Evolutionary conservation across 1,140 invertebrate species (phyloP).

Genomic region (Aethina tumida): DNA sequence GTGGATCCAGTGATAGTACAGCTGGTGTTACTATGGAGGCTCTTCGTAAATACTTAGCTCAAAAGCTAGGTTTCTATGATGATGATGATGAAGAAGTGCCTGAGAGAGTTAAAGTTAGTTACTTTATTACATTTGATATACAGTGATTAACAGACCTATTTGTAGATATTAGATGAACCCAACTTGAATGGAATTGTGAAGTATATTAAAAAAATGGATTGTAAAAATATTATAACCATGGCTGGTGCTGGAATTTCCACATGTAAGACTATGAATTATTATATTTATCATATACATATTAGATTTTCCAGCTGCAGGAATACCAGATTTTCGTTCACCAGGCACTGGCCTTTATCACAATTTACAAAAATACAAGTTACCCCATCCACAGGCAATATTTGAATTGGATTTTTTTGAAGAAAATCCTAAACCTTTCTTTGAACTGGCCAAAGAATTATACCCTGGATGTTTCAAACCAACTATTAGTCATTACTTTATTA

Average conservation of each 20-base stretch:
- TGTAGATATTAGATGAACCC: conserved; percentile 44
- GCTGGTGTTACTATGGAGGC: conserved; percentile 15
- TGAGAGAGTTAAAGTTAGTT: conserved; percentile 15
- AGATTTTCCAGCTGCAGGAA: conserved; percentile 70
- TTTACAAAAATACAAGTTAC: conserved; percentile 82
- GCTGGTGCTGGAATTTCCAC: conserved; percentile 93
- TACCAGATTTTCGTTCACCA: conserved; percentile 89
- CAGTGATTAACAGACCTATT: too few species aligned
- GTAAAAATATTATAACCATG: conserved; percentile 84
- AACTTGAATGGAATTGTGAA: conserved; percentile 57
- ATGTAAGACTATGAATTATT: conserved; percentile 45
- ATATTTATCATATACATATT: conserved; percentile 1
- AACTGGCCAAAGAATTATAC: conserved; percentile 75
- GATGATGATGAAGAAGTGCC: conserved; percentile 14
- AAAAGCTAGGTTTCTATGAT: conserved; percentile 22
- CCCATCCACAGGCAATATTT: conserved; percentile 92
- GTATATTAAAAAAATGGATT: conserved; percentile 63
- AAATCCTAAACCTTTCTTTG: conserved; percentile 81
- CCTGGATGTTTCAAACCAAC: conserved; percentile 77
- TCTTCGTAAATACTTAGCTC: conserved; percentile 18
- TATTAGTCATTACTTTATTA: conserved; percentile 73
- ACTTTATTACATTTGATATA: too few species aligned
- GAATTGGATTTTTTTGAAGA: conserved; percentile 73
- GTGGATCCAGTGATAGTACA: conserved; percentile 6
- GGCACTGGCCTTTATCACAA: conserved; percentile 88